Base-by-base conservation (phyloP, 64 coral and sea anemone species). In the Actinia equina region DNA sequence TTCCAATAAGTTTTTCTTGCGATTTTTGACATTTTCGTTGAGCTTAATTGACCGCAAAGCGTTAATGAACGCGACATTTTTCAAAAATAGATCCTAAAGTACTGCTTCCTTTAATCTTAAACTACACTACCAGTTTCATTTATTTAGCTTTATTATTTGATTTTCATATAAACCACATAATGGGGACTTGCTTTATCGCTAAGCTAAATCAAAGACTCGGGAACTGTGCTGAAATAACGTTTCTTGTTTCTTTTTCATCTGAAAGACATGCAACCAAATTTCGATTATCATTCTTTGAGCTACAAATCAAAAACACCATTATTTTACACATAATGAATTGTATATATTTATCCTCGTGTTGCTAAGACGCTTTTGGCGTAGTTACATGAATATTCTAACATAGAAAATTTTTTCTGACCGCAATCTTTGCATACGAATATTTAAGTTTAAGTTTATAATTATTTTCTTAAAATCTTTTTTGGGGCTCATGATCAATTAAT, bases 91-190 rank as follows among this genome's bases (percentile, higher is more conserved):
- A 74, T 74, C 14, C 23, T n/a, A 74, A 2, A 74, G 12, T 13
- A 2, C 4, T 11, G 18, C 22, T 23, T 67, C 23, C 22, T 23
- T 67, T 26, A 14, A 41, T 12, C 37, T 74, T n/a, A n/a, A n/a
- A n/a, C n/a, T n/a, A 74, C 20, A 37, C 69, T 23, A 65, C 12
- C 25, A 74, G n/a, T 37, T 74, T 74, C 77, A 83, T 89, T 89
- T 79, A 60, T 7, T 46, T 53, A 49, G 58, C 3, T n/a, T 53
- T 13, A 65, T 64, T n/a, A 85, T 64, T 27, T 84, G 82, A 52
- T 52, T 59, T 17, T 57, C 25, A 41, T 23, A 37, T 37, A 84
- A 59, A n/a, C 26, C 41, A 37, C 41, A 37, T 44, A 10, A 85
- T 1, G 12, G 18, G 55, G n/a, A 22, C 18, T 58, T 42, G 11